These are phyloP conservation scores for Dallia pectoralis DNA, from an alignment of 2,797 vertebrate genomes.

Conservation along the genomic window DNA sequence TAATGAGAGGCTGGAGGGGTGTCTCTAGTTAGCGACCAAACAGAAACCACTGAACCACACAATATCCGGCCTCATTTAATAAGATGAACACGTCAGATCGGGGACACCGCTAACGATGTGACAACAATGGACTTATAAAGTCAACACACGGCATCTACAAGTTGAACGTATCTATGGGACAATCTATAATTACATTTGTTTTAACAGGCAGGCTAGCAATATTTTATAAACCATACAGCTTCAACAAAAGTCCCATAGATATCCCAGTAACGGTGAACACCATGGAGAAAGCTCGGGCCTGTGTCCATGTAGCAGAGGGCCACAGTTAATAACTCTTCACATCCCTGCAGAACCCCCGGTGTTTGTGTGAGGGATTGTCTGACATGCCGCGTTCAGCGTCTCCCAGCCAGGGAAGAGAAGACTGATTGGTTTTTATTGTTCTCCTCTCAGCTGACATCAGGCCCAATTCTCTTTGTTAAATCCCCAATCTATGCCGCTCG, in stretches of 20 bases:
- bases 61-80: neutral
- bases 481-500: conserved; percentile 36
- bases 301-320: neutral
- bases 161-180: neutral
- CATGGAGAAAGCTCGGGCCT: neutral
- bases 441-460: conserved; percentile 37
- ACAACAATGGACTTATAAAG: neutral
- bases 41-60: neutral
- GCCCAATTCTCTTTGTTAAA: conserved; percentile 46
- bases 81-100: neutral
- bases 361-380: conserved; percentile 31
- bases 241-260: neutral
- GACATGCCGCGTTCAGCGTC: conserved; percentile 38
- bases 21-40: neutral
- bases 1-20: neutral
- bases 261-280: neutral
- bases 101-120: neutral
- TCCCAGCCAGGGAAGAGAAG: conserved; percentile 32
- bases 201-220: no score
- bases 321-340: neutral
- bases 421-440: conserved; percentile 54
- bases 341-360: neutral
- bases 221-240: neutral
- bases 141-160: neutral
- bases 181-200: neutral